Conservation (phyloP, 2,797 vertebrate genomes). For the Erithacus rubecula region DNA sequence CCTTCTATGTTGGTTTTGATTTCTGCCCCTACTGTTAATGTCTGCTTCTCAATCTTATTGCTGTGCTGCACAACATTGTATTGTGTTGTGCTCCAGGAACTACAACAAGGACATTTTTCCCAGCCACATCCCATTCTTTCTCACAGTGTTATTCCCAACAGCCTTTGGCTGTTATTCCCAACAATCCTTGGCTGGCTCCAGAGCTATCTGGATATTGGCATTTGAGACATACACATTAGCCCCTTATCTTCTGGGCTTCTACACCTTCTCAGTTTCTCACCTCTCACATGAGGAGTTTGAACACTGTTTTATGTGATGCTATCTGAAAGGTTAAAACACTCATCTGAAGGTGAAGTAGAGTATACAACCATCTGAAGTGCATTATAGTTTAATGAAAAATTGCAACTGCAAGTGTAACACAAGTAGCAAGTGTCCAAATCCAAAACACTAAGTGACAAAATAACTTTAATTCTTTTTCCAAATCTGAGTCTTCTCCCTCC, state of each 20-base stretch:
- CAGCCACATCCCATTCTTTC: neutral
- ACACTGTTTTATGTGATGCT: neutral
- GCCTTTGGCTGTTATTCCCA: neutral
- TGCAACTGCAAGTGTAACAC: neutral
- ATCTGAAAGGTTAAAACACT: neutral
- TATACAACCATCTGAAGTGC: neutral
- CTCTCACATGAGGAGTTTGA: neutral
- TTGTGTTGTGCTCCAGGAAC: neutral
- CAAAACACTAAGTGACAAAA: neutral
- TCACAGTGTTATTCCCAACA: neutral
- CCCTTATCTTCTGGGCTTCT: neutral
- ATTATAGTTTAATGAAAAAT: neutral
- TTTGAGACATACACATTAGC: neutral
- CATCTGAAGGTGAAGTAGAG: neutral
- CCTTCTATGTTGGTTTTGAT: neutral
- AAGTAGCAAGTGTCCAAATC: fast-evolving
- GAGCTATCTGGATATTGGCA: neutral
- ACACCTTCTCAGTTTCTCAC: neutral
- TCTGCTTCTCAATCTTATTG: neutral
- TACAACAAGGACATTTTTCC: neutral
- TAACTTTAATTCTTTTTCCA: neutral
- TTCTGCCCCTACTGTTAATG: neutral
- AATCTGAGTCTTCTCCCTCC: neutral
- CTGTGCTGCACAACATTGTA: neutral
- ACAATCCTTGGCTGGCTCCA: neutral